Conservation (phyloP, 2,797 vertebrate species). For the Alauda arvensis region DNA sequence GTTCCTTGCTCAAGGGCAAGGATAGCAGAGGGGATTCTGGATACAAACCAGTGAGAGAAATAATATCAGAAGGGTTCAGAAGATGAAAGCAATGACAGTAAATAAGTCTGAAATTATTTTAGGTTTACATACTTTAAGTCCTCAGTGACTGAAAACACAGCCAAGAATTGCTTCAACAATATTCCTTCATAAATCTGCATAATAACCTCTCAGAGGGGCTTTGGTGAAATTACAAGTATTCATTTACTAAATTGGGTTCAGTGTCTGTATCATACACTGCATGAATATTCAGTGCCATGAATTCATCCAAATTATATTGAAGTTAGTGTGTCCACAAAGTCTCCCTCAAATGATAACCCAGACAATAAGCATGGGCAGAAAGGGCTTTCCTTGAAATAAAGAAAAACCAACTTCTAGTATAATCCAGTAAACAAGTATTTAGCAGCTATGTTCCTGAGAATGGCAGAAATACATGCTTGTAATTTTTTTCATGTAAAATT, state of each 20-base stretch:
- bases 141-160: slow-evolving; percentile 68
- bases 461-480: background rate
- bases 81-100: slow-evolving; percentile 60
- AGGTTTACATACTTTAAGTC: slow-evolving; percentile 70
- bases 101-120: slow-evolving; percentile 68
- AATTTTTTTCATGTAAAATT: background rate
- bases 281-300: slow-evolving; percentile 76
- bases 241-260: slow-evolving; percentile 83
- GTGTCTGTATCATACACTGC: slow-evolving; percentile 71
- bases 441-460: background rate
- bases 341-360: slow-evolving; percentile 19
- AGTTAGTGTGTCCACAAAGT: slow-evolving; percentile 57
- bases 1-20: slow-evolving; percentile 76
- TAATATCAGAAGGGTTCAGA: slow-evolving; percentile 65
- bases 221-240: slow-evolving; percentile 80
- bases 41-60: slow-evolving; percentile 55
- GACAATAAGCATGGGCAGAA: background rate
- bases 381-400: background rate
- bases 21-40: slow-evolving; percentile 60
- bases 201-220: slow-evolving; percentile 75
- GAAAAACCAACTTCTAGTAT: background rate
- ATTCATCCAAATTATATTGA: slow-evolving; percentile 63
- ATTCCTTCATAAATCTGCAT: slow-evolving; percentile 80
- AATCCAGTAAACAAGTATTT: background rate
- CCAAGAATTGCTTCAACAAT: slow-evolving; percentile 76